Conservation (phyloP, 2,888 invertebrate genomes). For the Aquatica leii region DNA sequence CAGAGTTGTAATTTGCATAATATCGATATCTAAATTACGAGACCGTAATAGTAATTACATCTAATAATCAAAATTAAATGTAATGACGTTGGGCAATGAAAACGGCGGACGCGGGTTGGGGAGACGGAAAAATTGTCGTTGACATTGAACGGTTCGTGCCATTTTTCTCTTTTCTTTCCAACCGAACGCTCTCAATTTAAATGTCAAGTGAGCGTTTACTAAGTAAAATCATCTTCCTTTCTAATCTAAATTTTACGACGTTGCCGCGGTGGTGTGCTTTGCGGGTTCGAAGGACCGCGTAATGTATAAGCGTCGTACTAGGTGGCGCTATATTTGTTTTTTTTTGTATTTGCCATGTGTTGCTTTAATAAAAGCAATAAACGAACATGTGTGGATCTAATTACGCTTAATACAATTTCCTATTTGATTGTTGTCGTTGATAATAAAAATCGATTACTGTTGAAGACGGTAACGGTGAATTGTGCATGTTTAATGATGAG, state of each 20-base stretch:
- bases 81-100: no score
- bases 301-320: background rate
- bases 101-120: no score
- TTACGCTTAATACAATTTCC: no score
- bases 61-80: background rate
- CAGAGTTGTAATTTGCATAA: background rate
- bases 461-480: background rate
- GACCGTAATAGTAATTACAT: background rate
- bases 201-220: constrained; percentile 18
- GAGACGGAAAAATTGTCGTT: no score
- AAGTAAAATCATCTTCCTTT: constrained; percentile 14
- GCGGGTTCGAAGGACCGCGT: background rate
- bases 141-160: no score
- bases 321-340: no score
- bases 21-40: background rate
- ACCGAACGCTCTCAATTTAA: constrained; percentile 11
- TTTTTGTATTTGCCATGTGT: no score
- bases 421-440: no score
- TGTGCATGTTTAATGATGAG: background rate
- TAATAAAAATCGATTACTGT: no score
- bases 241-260: background rate
- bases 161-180: no score
- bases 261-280: no score
- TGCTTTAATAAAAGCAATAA: background rate
- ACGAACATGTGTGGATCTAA: no score